Base-by-base conservation (phyloP, 2,797 vertebrate species). In the Clarias pachynema region DNA sequence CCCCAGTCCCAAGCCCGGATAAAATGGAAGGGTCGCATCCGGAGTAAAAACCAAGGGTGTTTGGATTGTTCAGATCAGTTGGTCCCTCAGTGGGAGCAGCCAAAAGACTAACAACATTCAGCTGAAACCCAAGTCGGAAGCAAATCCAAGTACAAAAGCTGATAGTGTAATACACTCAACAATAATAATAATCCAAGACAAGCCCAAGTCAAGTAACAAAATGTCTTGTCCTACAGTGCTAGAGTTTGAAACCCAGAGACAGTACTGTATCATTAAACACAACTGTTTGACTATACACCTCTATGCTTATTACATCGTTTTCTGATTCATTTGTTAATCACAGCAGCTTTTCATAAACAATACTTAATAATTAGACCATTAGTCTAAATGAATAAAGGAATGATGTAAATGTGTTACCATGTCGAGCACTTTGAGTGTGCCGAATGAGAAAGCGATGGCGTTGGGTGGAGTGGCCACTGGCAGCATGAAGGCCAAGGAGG, bases 391-490 rank as follows among this genome's bases (percentile, higher is more conserved):
- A 59, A 60, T 15, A n/a, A 10, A 18, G 8, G 63, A 69, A 24
- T 4, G n/a, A 70, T 59, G 12, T 68, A 24, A 18, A 49, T 29
- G 9, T 24, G n/a, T 96, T 90, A 99, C 97, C 98, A 99, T 99
- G 79, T 99, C 97, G 0, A 95, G 24, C 88, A 99, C 97, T 89
- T 26, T 96, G 90, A 99, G 96, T 1, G 96, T 95, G 83, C 97
- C 97, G 0, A 96, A 97, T 2, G 98, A 96, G 94, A 99, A 99
- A 90, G 95, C 97, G 0, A 99, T 97, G 91, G 97, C 97, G 0
- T 99, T 99, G 70, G 97, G 95, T 0, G 98, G 97, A 18, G 97
- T 99, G 75, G 97, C 98, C 84, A 99, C 98, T 0, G 98, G 98
- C 24, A 99, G 94, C 97, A 99, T 99, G 94, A 99, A 99, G 1